A percentile compares a stretch with the other conserved stretches of the same genome.
Evolutionary conservation across 2,797 vertebrate genomes (phyloP).

Genomic region (Fringilla coelebs): DNA sequence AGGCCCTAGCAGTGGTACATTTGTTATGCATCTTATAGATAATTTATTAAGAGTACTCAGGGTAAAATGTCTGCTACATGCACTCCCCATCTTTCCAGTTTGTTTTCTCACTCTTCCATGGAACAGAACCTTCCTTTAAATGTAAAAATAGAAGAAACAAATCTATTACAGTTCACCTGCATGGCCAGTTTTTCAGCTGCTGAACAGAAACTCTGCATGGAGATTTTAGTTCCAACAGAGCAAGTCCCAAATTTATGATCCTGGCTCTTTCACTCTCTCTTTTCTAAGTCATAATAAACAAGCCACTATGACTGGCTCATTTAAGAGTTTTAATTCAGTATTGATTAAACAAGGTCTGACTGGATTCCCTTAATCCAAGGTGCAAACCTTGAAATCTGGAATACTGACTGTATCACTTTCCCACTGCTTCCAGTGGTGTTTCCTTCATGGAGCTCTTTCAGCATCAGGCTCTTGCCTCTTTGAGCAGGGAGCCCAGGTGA

Average conservation of each 20-base stretch:
- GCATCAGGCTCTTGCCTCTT: not conserved
- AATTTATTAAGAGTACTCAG: slow-evolving; percentile 20
- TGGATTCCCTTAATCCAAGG: not conserved
- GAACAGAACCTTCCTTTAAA: not conserved
- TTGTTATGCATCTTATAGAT: slow-evolving; percentile 3
- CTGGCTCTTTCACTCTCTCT: not conserved
- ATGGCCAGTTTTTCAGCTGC: not conserved
- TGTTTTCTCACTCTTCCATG: not conserved
- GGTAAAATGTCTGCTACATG: not conserved
- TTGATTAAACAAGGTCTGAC: not conserved
- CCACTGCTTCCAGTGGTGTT: not conserved
- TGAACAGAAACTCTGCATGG: not conserved
- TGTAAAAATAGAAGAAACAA: not conserved
- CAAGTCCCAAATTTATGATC: not conserved
- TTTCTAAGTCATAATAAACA: not conserved
- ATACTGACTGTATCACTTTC: not conserved
- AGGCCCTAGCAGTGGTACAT: not conserved
- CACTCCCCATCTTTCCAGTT: not conserved
- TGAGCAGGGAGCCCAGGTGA: not conserved
- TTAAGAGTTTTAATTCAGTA: not conserved
- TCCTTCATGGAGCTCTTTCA: not conserved
- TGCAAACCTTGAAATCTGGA: not conserved
- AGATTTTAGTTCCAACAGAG: not conserved
- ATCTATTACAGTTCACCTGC: not conserved
- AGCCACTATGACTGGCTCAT: not conserved